These are phyloP conservation scores for Loris lydekkerianus DNA, from an alignment of 2,797 vertebrate species.

Conservation along the genomic window DNA sequence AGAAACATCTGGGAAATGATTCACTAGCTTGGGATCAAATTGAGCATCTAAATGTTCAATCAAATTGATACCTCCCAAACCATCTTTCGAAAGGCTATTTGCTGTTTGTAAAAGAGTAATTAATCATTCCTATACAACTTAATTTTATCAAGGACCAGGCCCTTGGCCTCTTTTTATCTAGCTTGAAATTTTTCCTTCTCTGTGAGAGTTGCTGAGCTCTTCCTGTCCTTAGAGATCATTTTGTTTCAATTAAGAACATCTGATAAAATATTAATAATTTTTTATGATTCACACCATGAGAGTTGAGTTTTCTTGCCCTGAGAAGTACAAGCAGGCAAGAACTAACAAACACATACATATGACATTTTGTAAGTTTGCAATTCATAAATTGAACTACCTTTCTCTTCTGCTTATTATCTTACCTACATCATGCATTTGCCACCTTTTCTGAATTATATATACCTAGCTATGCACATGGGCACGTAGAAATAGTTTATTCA, in stretches of 20 bases:
- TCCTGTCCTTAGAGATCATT: background rate
- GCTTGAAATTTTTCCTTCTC: background rate
- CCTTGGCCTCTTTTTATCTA: background rate
- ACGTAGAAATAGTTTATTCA: background rate
- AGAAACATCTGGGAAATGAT: constrained; percentile 21
- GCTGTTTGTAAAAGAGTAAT: background rate
- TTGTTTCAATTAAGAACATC: constrained; percentile 46
- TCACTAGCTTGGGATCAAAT: background rate
- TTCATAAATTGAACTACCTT: background rate
- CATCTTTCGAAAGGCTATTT: constrained; percentile 5
- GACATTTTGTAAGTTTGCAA: constrained; percentile 30
- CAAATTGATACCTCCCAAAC: constrained; percentile 41
- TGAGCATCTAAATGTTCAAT: constrained; percentile 45
- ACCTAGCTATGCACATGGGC: background rate
- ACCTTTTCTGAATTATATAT: constrained; percentile 40
- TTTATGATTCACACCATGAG: constrained; percentile 10
- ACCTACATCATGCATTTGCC: background rate
- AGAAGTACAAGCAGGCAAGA: background rate
- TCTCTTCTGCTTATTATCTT: constrained; percentile 3
- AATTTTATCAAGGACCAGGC: constrained; percentile 13
- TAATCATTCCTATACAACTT: constrained; percentile 20
- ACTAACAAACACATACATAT: background rate
- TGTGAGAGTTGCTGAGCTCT: background rate
- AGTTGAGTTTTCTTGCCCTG: background rate
- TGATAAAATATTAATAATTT: constrained; percentile 18